Evolutionary conservation across 2,113 vertebrate species (phyloP).

Genomic region (Lepus timidus): DNA sequence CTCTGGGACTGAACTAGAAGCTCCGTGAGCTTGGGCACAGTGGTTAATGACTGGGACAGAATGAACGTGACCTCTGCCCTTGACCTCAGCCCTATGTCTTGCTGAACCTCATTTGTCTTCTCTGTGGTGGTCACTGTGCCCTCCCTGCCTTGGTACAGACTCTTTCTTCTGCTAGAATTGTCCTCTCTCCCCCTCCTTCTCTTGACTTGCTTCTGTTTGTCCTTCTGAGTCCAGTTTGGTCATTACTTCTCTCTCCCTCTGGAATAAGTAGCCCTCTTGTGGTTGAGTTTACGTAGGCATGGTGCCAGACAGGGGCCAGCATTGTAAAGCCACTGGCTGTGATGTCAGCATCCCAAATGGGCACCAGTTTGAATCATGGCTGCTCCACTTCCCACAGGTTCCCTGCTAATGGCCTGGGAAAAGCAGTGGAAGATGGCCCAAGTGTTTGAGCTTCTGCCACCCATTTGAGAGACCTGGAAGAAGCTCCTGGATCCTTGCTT

Average conservation of each 20-base stretch:
- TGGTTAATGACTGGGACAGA: background rate
- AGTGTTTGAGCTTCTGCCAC: too few species aligned
- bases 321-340: too few species aligned
- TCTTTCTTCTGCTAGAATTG: background rate
- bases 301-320: too few species aligned
- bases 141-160: background rate
- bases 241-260: background rate
- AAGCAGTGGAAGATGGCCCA: too few species aligned
- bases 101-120: background rate
- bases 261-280: background rate
- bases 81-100: background rate
- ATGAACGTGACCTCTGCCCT: background rate
- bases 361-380: too few species aligned
- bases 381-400: too few species aligned
- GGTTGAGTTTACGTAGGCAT: background rate
- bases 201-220: background rate
- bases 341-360: too few species aligned
- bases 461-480: too few species aligned
- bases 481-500: too few species aligned
- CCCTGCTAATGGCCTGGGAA: too few species aligned
- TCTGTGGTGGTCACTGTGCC: accelerated
- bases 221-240: background rate
- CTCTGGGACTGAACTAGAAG: background rate
- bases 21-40: background rate
- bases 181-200: background rate